Percentiles rank a stretch among this genome's conserved stretches.
Evolutionary conservation across 2,888 invertebrate species (phyloP).

Genomic region (Drosophila neonasuta): DNA sequence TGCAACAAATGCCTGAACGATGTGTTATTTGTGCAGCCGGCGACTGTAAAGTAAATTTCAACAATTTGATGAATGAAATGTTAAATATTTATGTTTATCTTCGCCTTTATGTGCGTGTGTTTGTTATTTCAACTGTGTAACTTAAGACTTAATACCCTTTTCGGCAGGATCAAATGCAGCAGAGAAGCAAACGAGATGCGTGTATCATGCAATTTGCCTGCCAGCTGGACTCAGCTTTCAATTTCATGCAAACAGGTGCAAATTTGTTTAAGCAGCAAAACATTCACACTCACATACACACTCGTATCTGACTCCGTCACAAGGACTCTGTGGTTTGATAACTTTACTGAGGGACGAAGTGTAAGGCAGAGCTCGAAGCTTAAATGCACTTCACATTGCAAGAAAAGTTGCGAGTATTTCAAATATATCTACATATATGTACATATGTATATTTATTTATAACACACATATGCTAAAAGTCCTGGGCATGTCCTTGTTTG

Average conservation of each 20-base stretch:
- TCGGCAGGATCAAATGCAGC: conserved; percentile 17
- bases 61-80: conserved; percentile 54
- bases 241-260: conserved; percentile 70
- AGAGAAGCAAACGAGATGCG: conserved; percentile 41
- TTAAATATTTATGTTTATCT: conserved; percentile 56
- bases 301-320: neutral
- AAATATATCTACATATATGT: conserved; percentile 13
- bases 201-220: conserved; percentile 26
- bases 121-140: conserved; percentile 30
- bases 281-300: conserved; percentile 2
- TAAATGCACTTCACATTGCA: conserved; percentile 65
- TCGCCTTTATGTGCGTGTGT: neutral
- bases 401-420: conserved; percentile 51
- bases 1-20: conserved; percentile 7
- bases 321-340: conserved; percentile 38
- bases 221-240: conserved; percentile 44
- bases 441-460: conserved; percentile 52
- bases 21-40: conserved; percentile 28
- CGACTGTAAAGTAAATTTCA: conserved; percentile 38
- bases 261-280: conserved; percentile 40
- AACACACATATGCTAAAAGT: conserved; percentile 20
- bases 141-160: conserved; percentile 41
- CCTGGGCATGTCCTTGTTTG: conserved; percentile 5
- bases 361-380: conserved; percentile 42
- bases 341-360: conserved; percentile 46